Evolutionary conservation across 23 tunicate species (phyloP).

Genomic region (Diplosoma virens): DNA sequence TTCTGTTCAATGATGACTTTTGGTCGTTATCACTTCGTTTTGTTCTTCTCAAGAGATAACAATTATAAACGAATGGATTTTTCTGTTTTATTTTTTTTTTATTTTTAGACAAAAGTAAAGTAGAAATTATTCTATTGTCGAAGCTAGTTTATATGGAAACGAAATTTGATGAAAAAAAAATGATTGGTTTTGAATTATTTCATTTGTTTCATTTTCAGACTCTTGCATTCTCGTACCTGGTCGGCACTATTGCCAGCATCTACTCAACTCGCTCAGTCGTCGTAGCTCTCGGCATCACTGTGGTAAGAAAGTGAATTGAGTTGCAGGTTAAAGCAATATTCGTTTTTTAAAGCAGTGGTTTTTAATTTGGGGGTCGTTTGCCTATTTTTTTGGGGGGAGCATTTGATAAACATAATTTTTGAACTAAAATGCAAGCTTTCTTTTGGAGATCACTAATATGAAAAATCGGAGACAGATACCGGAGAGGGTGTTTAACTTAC

Average conservation of each 20-base stretch:
- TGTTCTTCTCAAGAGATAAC: too few species aligned
- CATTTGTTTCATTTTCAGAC: constrained; percentile 47
- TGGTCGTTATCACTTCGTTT: too few species aligned
- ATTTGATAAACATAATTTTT: background rate
- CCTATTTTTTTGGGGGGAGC: too few species aligned
- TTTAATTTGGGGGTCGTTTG: background rate
- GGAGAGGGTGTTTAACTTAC: too few species aligned
- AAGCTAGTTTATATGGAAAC: background rate
- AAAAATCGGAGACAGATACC: too few species aligned
- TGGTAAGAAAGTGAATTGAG: constrained; percentile 20
- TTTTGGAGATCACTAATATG: too few species aligned
- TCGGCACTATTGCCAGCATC: constrained; percentile 83
- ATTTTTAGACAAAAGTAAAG: background rate
- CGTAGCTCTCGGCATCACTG: constrained; percentile 85
- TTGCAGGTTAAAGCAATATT: background rate
- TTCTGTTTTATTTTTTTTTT: background rate
- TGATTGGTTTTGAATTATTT: too few species aligned
- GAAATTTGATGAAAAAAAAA: too few species aligned
- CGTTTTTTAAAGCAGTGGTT: background rate
- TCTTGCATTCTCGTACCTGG: constrained; percentile 81
- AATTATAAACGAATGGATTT: too few species aligned
- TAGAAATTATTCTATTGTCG: background rate
- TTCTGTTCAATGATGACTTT: too few species aligned
- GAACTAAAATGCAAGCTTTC: too few species aligned
- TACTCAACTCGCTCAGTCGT: constrained; percentile 61